phyloP scores from a whole-genome alignment of 2,797 vertebrate species.

The Salarias fasciatus region DNA sequence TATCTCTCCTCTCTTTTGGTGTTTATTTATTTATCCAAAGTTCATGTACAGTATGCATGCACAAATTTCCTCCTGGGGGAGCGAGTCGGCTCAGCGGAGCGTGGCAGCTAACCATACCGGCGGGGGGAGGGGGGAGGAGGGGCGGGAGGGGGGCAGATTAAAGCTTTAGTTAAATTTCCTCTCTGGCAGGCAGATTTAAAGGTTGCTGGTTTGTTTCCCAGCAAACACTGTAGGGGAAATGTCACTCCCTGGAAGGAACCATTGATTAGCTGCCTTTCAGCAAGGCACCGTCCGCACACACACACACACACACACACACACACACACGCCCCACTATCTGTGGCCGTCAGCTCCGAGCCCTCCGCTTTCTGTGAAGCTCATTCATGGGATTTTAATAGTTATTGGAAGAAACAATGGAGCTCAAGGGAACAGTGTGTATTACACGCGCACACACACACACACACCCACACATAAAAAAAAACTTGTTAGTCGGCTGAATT shows the following conservation, averaged over 20 bases:
- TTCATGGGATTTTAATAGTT: no score
- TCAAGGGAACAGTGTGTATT: background rate
- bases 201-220: slow-evolving; percentile 61
- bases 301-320: no score
- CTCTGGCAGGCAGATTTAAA: slow-evolving; percentile 56
- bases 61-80: slow-evolving; percentile 88
- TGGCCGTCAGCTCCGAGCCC: no score
- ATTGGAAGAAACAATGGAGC: background rate
- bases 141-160: slow-evolving; percentile 57
- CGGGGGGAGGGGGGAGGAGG: slow-evolving; percentile 61
- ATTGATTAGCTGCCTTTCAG: slow-evolving; percentile 52
- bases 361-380: no score
- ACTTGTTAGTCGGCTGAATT: background rate
- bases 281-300: slow-evolving; percentile 37
- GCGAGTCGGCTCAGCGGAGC: slow-evolving; percentile 84
- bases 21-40: slow-evolving; percentile 97
- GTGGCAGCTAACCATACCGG: slow-evolving; percentile 86
- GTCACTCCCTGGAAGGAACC: slow-evolving; percentile 12
- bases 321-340: background rate
- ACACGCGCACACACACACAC: background rate
- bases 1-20: slow-evolving; percentile 90
- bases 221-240: no score
- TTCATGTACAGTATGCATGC: slow-evolving; percentile 90
- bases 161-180: slow-evolving; percentile 58
- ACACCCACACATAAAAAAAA: no score